Evolutionary conservation across 2,797 vertebrate species (phyloP).

Genomic region (Gila robusta): DNA sequence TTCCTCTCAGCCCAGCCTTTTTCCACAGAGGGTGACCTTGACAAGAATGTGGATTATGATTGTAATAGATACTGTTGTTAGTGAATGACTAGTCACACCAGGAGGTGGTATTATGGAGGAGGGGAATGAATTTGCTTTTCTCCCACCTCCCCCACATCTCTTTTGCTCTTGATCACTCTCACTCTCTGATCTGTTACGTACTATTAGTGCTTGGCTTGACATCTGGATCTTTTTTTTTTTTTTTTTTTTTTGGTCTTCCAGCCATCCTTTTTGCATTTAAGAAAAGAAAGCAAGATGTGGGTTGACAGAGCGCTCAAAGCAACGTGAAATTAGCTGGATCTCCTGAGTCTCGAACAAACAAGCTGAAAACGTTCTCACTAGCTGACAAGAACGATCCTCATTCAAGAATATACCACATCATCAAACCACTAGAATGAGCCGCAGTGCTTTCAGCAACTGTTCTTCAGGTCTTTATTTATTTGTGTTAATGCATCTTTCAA

Average conservation of each 20-base stretch:
- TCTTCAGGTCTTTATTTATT: not conserved
- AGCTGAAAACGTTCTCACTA: not conserved
- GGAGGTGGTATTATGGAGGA: conserved; percentile 58
- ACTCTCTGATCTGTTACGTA: conserved; percentile 10
- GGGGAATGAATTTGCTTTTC: conserved; percentile 52
- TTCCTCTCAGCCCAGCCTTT: conserved; percentile 53
- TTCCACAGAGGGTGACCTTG: conserved; percentile 77
- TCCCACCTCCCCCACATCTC: not conserved
- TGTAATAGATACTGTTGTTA: conserved; percentile 81
- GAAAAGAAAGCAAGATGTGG: conserved; percentile 31
- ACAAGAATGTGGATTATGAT: conserved; percentile 82
- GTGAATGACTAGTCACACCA: conserved; percentile 73
- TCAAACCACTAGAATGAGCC: not conserved
- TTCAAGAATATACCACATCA: conserved; percentile 10
- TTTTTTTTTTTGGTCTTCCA: conserved; percentile 23
- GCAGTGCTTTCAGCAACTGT: not conserved
- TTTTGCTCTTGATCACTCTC: conserved; percentile 15
- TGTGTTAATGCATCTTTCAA: not conserved
- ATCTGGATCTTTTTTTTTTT: conserved; percentile 51
- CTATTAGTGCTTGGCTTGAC: conserved; percentile 50
- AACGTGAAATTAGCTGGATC: conserved; percentile 25
- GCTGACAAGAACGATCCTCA: conserved; percentile 13
- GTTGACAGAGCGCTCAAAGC: conserved; percentile 40
- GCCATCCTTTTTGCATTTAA: conserved; percentile 37
- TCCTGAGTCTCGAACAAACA: conserved; percentile 5